These are phyloP conservation scores for Syngnathus floridae DNA, from an alignment of 2,113 vertebrate genomes.

Conservation along the genomic window DNA sequence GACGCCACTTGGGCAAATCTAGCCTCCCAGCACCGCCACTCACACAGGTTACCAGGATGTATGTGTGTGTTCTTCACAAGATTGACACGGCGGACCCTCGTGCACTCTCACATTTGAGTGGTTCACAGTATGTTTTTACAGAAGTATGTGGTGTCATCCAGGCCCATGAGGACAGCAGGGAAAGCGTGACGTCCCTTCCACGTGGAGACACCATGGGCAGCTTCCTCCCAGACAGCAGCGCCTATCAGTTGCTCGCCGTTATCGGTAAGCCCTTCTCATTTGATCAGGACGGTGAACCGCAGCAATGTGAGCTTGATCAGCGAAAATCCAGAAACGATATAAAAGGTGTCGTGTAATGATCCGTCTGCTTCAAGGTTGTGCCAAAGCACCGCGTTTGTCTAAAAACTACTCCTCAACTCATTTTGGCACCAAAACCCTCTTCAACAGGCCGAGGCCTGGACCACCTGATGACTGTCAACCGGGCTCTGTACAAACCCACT, in stretches of 20 bases:
- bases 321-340: background rate
- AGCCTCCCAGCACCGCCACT: background rate
- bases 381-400: too few species aligned
- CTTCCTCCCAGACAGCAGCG: slow-evolving; percentile 83
- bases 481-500: slow-evolving; percentile 84
- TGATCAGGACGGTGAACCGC: background rate
- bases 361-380: background rate
- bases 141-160: slow-evolving; percentile 38
- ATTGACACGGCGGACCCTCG: background rate
- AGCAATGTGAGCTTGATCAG: background rate
- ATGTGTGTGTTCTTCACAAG: background rate
- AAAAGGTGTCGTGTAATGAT: background rate
- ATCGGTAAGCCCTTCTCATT: slow-evolving; percentile 70
- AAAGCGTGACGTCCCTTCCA: slow-evolving; percentile 83
- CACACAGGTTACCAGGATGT: background rate
- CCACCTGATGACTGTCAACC: slow-evolving; percentile 89
- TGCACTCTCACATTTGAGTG: background rate
- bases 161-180: slow-evolving; percentile 91
- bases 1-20: background rate
- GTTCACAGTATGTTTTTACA: background rate
- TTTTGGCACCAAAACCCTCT: background rate
- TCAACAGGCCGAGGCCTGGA: slow-evolving; percentile 86
- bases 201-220: slow-evolving; percentile 83
- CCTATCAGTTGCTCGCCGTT: slow-evolving; percentile 83
- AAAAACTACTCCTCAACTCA: too few species aligned